Conservation (phyloP, 2,113 vertebrate genomes). For the Quiscalus mexicanus region DNA sequence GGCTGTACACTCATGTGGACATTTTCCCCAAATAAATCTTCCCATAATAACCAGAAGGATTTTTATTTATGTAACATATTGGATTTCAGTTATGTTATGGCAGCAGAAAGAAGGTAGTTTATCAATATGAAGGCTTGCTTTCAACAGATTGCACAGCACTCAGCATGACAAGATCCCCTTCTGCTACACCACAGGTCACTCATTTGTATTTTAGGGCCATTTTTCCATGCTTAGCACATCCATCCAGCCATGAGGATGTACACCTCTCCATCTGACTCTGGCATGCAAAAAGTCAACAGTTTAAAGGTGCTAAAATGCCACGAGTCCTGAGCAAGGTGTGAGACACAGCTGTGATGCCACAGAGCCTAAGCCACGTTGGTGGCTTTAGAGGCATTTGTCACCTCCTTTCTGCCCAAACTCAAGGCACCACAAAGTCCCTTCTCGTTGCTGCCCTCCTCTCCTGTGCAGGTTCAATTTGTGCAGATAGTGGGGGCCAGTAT, state of each 20-base stretch:
- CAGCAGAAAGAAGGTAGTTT: slow-evolving; percentile 63
- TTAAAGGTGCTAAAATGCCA: not conserved
- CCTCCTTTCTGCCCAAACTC: not conserved
- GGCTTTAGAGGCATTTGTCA: not conserved
- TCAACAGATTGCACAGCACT: slow-evolving; percentile 63
- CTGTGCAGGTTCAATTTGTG: not conserved
- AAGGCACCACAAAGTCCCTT: not conserved
- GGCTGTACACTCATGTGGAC: not conserved
- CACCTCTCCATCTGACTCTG: slow-evolving; percentile 19
- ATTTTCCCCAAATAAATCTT: slow-evolving; percentile 50
- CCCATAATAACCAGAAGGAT: slow-evolving; percentile 55
- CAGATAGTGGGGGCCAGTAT: not conserved
- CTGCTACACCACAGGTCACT: slow-evolving; percentile 52
- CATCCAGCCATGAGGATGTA: slow-evolving; percentile 7
- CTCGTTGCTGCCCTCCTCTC: not conserved
- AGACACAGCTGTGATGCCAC: not conserved
- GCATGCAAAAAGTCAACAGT: not conserved
- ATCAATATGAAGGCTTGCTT: slow-evolving; percentile 69
- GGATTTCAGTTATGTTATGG: slow-evolving; percentile 67
- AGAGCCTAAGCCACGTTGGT: not conserved
- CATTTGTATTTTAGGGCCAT: slow-evolving; percentile 26
- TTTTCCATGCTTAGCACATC: slow-evolving; percentile 32
- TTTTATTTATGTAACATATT: slow-evolving; percentile 69
- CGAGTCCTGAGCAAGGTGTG: not conserved
- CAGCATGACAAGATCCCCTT: slow-evolving; percentile 60